Evolutionary conservation across 2,888 invertebrate genomes (phyloP).

Genomic region (Meta bourneti): DNA sequence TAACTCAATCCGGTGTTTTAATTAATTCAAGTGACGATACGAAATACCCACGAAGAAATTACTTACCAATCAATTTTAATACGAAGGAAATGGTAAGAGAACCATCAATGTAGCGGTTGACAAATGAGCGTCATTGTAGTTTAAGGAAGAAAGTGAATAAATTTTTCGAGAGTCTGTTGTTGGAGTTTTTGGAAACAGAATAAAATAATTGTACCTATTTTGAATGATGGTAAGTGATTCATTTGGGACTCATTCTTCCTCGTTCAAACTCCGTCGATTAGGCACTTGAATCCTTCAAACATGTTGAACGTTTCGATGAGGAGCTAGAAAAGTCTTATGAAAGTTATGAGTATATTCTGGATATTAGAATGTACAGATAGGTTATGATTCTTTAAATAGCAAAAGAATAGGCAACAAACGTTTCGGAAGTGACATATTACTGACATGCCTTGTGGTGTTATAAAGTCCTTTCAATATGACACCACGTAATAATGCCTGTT

Average conservation of each 20-base stretch:
- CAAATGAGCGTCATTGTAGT: conserved; percentile 20
- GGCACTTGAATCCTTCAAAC: too few species aligned
- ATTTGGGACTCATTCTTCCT: not conserved
- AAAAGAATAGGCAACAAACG: too few species aligned
- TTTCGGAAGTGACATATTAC: too few species aligned
- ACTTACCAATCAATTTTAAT: conserved; percentile 41
- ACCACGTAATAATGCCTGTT: too few species aligned
- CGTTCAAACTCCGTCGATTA: too few species aligned
- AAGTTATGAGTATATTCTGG: too few species aligned
- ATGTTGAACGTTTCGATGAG: too few species aligned
- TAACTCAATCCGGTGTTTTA: conserved; percentile 60
- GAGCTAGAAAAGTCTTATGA: too few species aligned
- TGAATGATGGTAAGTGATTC: not conserved
- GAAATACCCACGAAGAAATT: conserved; percentile 65
- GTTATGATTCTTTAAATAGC: too few species aligned
- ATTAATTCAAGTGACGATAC: conserved; percentile 67
- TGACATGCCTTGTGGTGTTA: too few species aligned
- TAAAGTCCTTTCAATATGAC: too few species aligned
- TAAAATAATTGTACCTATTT: not conserved
- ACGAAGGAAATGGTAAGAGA: conserved; percentile 13
- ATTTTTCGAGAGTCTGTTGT: not conserved
- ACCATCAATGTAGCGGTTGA: not conserved
- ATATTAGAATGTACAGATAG: too few species aligned
- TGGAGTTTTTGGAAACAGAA: not conserved
- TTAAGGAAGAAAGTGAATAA: not conserved